Conservation (phyloP, 2,113 vertebrate genomes). For the Coturnix japonica region DNA sequence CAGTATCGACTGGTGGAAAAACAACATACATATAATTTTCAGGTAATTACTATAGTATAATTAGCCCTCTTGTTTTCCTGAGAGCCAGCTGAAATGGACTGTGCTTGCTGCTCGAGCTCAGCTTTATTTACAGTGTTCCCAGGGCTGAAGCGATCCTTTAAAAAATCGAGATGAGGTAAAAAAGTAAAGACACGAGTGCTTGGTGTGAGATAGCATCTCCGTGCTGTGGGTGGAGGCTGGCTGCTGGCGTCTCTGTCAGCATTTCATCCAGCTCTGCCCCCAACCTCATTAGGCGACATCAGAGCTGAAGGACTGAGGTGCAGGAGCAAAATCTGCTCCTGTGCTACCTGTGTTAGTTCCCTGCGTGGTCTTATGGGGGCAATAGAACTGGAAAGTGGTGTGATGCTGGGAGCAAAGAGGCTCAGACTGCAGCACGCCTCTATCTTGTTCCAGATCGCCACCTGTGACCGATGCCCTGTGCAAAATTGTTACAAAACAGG, state of each 20-base stretch:
- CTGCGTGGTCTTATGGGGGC: not conserved
- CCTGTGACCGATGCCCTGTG: not conserved
- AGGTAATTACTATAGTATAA: conserved; percentile 77
- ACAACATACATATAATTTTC: conserved; percentile 79
- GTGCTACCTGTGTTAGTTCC: accelerated
- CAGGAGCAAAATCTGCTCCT: accelerated
- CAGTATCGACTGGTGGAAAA: conserved; percentile 68
- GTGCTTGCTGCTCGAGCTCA: not conserved
- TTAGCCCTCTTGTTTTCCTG: conserved; percentile 67
- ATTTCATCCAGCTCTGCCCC: not conserved
- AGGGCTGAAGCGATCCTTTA: not conserved
- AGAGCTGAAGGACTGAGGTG: not conserved
- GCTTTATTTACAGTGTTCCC: conserved; percentile 6
- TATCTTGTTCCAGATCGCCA: not conserved
- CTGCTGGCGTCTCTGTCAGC: not conserved
- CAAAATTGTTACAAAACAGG: not conserved
- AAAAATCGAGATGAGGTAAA: not conserved
- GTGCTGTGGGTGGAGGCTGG: not conserved
- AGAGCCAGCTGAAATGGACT: conserved; percentile 42
- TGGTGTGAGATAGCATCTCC: not conserved
- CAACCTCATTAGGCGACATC: not conserved
- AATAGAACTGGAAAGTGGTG: not conserved
- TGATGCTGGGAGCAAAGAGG: not conserved
- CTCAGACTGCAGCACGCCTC: not conserved
- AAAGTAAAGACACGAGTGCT: not conserved